Evolutionary conservation across 2,888 invertebrate genomes (phyloP).

Genomic region (Ornithoptera priamus): DNA sequence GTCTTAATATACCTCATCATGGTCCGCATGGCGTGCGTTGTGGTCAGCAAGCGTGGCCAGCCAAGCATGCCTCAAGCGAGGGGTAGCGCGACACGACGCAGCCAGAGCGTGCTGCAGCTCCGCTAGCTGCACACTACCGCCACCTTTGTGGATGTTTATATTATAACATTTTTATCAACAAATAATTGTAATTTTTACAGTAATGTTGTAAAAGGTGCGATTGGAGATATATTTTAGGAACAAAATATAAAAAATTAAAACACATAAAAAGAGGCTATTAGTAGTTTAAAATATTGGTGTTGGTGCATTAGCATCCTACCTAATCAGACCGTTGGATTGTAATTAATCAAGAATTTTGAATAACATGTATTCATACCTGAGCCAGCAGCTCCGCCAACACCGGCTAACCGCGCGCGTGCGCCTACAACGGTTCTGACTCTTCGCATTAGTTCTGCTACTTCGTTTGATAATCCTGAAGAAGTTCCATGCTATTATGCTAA

Average conservation of each 20-base stretch:
- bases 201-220: too few relatives aligned
- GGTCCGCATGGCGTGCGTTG: constrained; percentile 89
- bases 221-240: too few relatives aligned
- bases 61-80: constrained; percentile 96
- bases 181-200: too few relatives aligned
- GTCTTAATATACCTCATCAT: constrained; percentile 86
- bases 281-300: too few relatives aligned
- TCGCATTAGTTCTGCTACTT: constrained; percentile 96
- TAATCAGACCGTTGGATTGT: too few relatives aligned
- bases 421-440: constrained; percentile 96
- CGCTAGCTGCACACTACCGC: constrained; percentile 93
- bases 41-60: constrained; percentile 95
- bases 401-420: constrained; percentile 96
- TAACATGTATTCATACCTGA: constrained; percentile 47
- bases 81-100: constrained; percentile 96
- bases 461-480: constrained; percentile 86
- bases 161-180: not conserved
- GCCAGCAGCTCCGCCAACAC: constrained; percentile 79
- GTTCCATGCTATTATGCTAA: not conserved
- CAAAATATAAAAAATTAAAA: too few relatives aligned
- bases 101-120: constrained; percentile 95
- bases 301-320: too few relatives aligned
- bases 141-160: constrained; percentile 83
- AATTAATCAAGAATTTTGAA: not conserved
- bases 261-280: too few relatives aligned